Conservation (phyloP, 1,140 invertebrate genomes). For the Laupala kohalensis region DNA sequence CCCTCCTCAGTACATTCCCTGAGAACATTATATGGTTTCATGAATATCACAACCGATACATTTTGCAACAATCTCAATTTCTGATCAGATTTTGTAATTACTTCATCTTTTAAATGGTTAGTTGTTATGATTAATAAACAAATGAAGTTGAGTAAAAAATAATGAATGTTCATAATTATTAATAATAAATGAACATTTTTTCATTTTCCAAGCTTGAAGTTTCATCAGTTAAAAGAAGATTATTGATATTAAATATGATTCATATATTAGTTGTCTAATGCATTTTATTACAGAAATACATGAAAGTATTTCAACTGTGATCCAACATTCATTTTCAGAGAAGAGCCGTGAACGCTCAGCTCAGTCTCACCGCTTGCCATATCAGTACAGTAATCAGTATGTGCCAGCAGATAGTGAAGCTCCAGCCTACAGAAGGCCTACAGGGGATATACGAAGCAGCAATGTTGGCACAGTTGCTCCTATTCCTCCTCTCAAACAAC, state of each 20-base stretch:
- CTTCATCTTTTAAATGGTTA: too few species aligned
- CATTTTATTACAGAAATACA: slow-evolving; percentile 22
- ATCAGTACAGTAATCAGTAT: background rate
- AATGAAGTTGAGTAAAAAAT: too few species aligned
- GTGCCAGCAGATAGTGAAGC: background rate
- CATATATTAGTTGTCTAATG: background rate
- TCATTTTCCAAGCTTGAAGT: too few species aligned
- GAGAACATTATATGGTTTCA: too few species aligned
- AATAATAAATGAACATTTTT: too few species aligned
- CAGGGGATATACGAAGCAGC: background rate
- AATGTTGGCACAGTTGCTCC: background rate
- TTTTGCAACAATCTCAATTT: too few species aligned
- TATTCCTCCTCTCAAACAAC: slow-evolving; percentile 22
- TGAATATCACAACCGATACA: too few species aligned
- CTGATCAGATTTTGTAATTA: too few species aligned
- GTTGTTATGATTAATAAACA: too few species aligned
- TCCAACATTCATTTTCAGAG: slow-evolving; percentile 39
- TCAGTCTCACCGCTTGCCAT: background rate
- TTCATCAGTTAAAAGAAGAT: too few species aligned
- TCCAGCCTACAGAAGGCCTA: background rate
- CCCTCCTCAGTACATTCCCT: too few species aligned
- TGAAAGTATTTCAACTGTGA: slow-evolving; percentile 26
- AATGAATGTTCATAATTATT: too few species aligned
- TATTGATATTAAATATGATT: background rate
- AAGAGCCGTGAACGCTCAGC: slow-evolving; percentile 25